Percentiles rank a stretch among this genome's conserved stretches.
Conservation (phyloP, 2,113 vertebrate species). For the Anarhynchus alexandrinus region DNA sequence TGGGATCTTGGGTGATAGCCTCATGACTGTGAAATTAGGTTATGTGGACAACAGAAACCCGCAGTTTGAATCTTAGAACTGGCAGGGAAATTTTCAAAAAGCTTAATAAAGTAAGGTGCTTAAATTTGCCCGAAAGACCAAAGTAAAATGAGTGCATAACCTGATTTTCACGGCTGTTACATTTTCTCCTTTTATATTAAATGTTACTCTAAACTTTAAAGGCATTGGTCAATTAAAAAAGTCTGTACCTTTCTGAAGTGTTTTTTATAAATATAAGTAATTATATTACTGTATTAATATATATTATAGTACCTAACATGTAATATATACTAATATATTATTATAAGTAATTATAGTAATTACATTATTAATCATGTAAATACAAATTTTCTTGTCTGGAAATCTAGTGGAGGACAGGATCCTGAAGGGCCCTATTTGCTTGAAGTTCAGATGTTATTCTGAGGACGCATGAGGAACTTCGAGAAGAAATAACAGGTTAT, state of each 20-base stretch:
- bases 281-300: neutral
- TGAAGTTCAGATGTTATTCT: neutral
- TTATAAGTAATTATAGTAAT: conserved; percentile 9
- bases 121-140: neutral
- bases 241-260: neutral
- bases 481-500: neutral
- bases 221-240: neutral
- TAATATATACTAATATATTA: neutral
- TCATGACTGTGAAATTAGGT: neutral
- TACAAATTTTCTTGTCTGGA: neutral
- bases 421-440: neutral
- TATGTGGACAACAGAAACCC: neutral
- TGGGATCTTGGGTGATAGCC: neutral
- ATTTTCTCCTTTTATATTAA: neutral
- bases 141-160: neutral
- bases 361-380: conserved; percentile 31
- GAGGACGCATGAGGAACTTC: neutral
- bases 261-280: neutral
- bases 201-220: conserved; percentile 7
- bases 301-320: neutral
- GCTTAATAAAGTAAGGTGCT: neutral
- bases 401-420: neutral
- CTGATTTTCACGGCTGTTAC: neutral
- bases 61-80: neutral
- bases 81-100: neutral